Percentiles rank a stretch among this genome's conserved stretches.
Evolutionary conservation across 2,113 vertebrate species (phyloP).

Genomic region (Ramphastos sulfuratus): DNA sequence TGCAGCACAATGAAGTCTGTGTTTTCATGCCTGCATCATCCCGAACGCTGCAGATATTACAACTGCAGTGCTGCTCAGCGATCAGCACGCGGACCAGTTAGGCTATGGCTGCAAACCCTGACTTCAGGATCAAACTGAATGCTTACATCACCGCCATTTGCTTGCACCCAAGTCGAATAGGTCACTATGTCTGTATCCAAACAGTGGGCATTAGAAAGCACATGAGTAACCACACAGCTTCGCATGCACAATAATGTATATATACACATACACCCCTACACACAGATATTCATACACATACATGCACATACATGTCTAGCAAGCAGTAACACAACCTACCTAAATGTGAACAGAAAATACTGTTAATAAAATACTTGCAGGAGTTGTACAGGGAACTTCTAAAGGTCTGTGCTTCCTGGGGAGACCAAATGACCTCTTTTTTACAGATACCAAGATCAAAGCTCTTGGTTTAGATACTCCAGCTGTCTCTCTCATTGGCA

Average conservation of each 20-base stretch:
- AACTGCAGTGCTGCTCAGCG: background rate
- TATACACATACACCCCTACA: background rate
- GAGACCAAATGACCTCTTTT: slow-evolving; percentile 74
- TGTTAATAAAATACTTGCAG: slow-evolving; percentile 69
- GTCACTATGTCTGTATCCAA: background rate
- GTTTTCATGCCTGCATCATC: slow-evolving; percentile 10
- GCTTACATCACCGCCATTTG: background rate
- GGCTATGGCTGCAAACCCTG: background rate
- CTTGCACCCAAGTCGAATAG: background rate
- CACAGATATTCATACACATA: background rate
- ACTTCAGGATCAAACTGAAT: background rate
- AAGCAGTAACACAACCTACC: slow-evolving; percentile 46
- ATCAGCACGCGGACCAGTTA: background rate
- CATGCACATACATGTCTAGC: background rate
- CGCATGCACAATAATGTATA: background rate
- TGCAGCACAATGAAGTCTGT: slow-evolving; percentile 24
- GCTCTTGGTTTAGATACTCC: slow-evolving; percentile 73
- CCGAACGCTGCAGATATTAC: background rate
- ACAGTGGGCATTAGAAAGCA: background rate
- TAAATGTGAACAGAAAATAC: slow-evolving; percentile 52
- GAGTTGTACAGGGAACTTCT: slow-evolving; percentile 67
- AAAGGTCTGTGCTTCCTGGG: slow-evolving; percentile 75
- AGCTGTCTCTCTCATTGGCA: slow-evolving; percentile 76
- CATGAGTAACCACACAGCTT: background rate
- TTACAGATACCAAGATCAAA: slow-evolving; percentile 77